Percentiles rank a stretch among this genome's conserved stretches.
These are phyloP conservation scores for Drosophila tsacasi DNA, from an alignment of 1,140 invertebrate species.

Conservation along the genomic window DNA sequence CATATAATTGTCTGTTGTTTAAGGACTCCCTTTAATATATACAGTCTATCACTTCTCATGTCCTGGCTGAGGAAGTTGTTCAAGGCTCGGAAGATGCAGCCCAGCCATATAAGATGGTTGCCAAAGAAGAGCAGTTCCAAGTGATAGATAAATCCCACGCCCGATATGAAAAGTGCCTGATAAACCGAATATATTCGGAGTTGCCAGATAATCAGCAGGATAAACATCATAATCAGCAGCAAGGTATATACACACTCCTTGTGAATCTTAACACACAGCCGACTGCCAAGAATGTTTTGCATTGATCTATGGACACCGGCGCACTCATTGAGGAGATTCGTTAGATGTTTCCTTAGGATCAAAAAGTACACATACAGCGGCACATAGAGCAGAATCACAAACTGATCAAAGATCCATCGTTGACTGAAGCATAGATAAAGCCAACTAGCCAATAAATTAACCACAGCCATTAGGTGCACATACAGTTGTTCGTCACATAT, in stretches of 20 bases:
- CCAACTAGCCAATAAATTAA: constrained; percentile 27
- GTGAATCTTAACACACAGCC: constrained; percentile 45
- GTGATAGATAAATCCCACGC: constrained; percentile 53
- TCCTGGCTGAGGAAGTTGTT: constrained; percentile 48
- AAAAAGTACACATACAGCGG: constrained; percentile 60
- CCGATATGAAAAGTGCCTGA: constrained; percentile 50
- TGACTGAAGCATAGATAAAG: constrained; percentile 53
- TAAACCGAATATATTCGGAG: constrained; percentile 51
- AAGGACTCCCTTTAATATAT: constrained; percentile 22
- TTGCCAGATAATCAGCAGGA: constrained; percentile 43
- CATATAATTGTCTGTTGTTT: constrained; percentile 33
- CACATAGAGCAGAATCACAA: constrained; percentile 49
- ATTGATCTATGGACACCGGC: constrained; percentile 21
- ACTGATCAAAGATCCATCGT: constrained; percentile 49
- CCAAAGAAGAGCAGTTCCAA: constrained; percentile 57
- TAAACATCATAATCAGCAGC: constrained; percentile 33
- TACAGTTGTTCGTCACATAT: constrained; percentile 59
- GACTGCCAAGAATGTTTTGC: constrained; percentile 32
- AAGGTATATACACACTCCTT: constrained; percentile 40
- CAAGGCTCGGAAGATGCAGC: constrained; percentile 50
- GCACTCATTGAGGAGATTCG: constrained; percentile 49
- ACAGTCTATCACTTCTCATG: constrained; percentile 38
- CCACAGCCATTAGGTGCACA: constrained; percentile 48
- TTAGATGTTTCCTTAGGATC: constrained; percentile 41
- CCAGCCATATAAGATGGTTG: constrained; percentile 63